Conservation (phyloP, 2,888 invertebrate species). For the Eilema sororculum region DNA sequence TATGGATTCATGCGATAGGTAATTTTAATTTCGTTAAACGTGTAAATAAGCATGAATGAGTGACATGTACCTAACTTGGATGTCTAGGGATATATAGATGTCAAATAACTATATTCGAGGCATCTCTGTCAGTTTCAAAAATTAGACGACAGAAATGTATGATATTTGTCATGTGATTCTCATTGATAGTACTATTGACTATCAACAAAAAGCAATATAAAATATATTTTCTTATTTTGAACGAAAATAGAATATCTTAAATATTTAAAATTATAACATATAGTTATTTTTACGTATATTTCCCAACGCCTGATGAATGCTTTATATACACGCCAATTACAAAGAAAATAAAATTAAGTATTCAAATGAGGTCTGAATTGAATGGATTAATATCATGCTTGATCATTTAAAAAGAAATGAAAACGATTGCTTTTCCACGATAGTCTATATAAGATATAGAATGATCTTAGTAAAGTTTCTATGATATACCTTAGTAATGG, state of each 20-base stretch:
- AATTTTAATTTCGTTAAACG: slow-evolving; percentile 38
- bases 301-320: neutral
- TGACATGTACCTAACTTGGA: slow-evolving; percentile 15
- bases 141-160: neutral
- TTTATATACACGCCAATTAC: neutral
- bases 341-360: neutral
- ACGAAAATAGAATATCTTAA: too few relatives aligned
- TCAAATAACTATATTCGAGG: neutral
- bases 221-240: too few relatives aligned
- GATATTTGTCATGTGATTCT: neutral
- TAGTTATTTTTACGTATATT: neutral
- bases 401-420: neutral
- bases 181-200: too few relatives aligned
- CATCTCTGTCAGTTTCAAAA: neutral
- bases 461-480: neutral
- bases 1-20: slow-evolving; percentile 44
- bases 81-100: neutral
- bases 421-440: neutral
- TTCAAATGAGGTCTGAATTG: neutral
- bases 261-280: neutral
- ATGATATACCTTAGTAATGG: neutral
- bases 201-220: too few relatives aligned
- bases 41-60: slow-evolving; percentile 38
- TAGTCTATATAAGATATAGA: neutral
- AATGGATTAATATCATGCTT: neutral